Evolutionary conservation across 2,113 vertebrate genomes (phyloP).

Genomic region (Pedionomus torquatus): DNA sequence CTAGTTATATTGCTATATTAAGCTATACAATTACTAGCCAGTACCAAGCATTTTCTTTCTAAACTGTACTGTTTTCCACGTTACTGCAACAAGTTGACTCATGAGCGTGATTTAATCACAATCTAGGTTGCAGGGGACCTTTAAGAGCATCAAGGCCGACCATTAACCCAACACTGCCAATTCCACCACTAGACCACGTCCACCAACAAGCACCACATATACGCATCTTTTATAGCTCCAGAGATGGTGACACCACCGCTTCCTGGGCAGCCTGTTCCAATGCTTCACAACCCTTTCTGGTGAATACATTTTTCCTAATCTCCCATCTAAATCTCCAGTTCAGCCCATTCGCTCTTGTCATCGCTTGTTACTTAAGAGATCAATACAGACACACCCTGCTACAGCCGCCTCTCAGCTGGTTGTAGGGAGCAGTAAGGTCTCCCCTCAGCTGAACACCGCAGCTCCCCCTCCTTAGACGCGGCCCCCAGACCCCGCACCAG

Average conservation of each 20-base stretch:
- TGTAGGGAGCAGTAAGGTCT: not conserved
- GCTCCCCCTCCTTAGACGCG: not conserved
- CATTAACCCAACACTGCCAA: not conserved
- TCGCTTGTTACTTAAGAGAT: not conserved
- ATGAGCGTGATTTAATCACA: rapidly evolving
- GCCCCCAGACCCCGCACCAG: not conserved
- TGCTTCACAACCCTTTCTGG: not conserved
- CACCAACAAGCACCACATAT: not conserved
- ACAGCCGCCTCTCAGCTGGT: not conserved
- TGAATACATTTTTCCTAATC: not conserved
- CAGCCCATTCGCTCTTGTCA: not conserved
- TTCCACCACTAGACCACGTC: not conserved
- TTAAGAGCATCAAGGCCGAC: not conserved
- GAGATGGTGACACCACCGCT: not conserved
- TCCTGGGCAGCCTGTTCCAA: not conserved
- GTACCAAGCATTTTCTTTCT: not conserved
- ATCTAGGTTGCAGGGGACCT: not conserved
- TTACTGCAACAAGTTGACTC: not conserved
- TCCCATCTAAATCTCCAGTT: not conserved
- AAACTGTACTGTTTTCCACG: rapidly evolving
- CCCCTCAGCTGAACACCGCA: not conserved
- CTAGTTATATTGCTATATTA: not conserved
- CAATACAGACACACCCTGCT: not conserved
- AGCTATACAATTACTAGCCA: not conserved
- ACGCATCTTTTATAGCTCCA: not conserved